These are phyloP conservation scores for Drosophila tristis DNA, from an alignment of 1,140 invertebrate species.

Conservation along the genomic window DNA sequence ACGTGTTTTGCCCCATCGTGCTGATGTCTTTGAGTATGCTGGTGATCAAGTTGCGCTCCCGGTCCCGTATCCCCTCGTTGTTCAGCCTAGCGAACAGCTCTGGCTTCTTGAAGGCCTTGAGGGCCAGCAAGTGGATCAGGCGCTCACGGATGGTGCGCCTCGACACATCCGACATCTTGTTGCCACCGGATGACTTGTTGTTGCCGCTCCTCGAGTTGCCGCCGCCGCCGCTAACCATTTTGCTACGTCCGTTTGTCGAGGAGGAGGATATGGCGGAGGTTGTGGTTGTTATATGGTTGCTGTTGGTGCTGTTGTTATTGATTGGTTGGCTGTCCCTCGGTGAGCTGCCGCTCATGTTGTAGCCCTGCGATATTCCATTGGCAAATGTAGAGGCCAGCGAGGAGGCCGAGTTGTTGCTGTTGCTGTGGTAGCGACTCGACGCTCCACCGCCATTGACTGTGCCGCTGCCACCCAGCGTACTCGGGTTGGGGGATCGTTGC, in stretches of 20 bases:
- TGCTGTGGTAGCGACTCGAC: conserved; percentile 29
- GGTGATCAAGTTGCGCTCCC: conserved; percentile 90
- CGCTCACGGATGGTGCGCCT: conserved; percentile 87
- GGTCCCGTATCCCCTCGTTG: conserved; percentile 94
- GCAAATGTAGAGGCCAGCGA: conserved; percentile 69
- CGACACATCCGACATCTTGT: conserved; percentile 77
- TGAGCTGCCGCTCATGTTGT: conserved; percentile 70
- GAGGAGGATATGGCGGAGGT: conserved; percentile 1
- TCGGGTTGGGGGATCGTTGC: conserved; percentile 77
- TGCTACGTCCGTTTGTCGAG: conserved; percentile 54
- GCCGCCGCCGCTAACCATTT: conserved; percentile 58
- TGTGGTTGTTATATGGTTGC: conserved; percentile 3
- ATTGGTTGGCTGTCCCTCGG: conserved; percentile 47
- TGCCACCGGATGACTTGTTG: conserved; percentile 54
- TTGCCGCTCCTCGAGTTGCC: conserved; percentile 53
- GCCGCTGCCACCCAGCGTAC: conserved; percentile 67
- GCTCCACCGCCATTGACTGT: conserved; percentile 53
- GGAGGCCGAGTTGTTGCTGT: conserved; percentile 55
- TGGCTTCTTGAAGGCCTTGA: conserved; percentile 96
- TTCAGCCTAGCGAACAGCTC: conserved; percentile 92
- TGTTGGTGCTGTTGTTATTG: conserved; percentile 14
- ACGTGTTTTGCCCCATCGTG: conserved; percentile 91
- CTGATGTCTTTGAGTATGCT: conserved; percentile 92
- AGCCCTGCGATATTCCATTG: conserved; percentile 84
- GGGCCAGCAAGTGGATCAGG: conserved; percentile 95